phyloP scores from a whole-genome alignment of 2,888 invertebrate genomes.

The Terebella lapidaria region DNA sequence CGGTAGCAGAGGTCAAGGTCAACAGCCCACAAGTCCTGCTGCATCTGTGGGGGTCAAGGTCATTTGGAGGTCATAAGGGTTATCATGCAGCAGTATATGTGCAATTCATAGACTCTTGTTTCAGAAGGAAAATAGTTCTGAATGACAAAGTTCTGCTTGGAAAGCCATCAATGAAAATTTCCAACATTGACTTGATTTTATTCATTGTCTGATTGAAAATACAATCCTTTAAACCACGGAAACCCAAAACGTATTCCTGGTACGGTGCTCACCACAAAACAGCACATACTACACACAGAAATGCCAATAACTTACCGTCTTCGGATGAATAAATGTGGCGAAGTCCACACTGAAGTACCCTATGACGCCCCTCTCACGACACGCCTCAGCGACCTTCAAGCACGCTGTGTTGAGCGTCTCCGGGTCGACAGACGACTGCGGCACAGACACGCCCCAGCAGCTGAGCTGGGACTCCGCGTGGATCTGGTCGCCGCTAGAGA shows the following conservation, averaged over 20 bases:
- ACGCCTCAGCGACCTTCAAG: conserved; percentile 44
- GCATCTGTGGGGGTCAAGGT: conserved; percentile 44
- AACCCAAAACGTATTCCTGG: too few relatives aligned
- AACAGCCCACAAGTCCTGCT: conserved; percentile 49
- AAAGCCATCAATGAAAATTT: too few relatives aligned
- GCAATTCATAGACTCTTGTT: too few relatives aligned
- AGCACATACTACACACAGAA: too few relatives aligned
- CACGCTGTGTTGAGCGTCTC: conserved; percentile 41
- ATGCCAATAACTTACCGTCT: conserved; percentile 44
- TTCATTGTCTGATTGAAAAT: too few relatives aligned
- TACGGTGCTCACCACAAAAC: too few relatives aligned
- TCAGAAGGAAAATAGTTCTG: too few relatives aligned
- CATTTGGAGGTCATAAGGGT: too few relatives aligned
- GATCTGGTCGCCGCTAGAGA: conserved; percentile 50
- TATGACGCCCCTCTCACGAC: conserved; percentile 46
- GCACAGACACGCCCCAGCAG: conserved; percentile 51
- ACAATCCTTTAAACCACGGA: too few relatives aligned
- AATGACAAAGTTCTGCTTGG: too few relatives aligned
- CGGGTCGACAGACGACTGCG: conserved; percentile 51
- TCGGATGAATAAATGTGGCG: conserved; percentile 50
- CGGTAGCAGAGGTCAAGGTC: conserved; percentile 49
- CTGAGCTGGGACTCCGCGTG: conserved; percentile 47
- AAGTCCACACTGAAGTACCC: conserved; percentile 51
- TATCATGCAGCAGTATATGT: background rate
- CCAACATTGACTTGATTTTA: too few relatives aligned